Base-by-base conservation (phyloP, 2,888 invertebrate genomes). In the Aspidiotus destructor region DNA sequence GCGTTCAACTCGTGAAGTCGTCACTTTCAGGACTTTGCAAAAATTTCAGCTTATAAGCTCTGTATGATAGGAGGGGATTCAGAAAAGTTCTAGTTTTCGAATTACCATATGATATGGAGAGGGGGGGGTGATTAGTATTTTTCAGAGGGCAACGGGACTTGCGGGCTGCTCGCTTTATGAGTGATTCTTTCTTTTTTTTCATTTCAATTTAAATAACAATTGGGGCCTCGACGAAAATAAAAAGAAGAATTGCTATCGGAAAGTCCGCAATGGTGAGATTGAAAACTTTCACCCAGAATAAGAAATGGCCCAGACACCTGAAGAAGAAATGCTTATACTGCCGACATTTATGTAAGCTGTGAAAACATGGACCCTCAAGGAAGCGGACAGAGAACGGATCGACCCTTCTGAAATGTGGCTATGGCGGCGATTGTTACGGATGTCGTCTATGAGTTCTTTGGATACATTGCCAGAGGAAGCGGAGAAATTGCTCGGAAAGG, bases 261-360 rank as follows among this genome's bases (percentile, higher is more conserved):
- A 44, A 44, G 13, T 44, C 48, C 13, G 48, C 48, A 44, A 44
- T 44, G 48, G 13, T 44, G 48, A 44, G 48, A 44, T 13, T 44
- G 48, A 44, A 44, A 44, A 44, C 8, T 13, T 44, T 44, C 48
- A 44, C 48, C 48, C 13, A 13, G 9, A 44, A 44, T 8, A 44
- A 44, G 48, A 44, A 44, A 44, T 44, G 48, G 13, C 13, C 48
- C n/a, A n/a, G n/a, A n/a, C n/a, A n/a, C n/a, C n/a, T n/a, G n/a
- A n/a, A n/a, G n/a, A n/a, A n/a, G n/a, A n/a, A n/a, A n/a, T n/a
- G 48, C 48, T 44, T 44, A 44, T 44, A 44, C 48, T 44, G 48
- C 48, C 48, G 48, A 44, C 13, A 44, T 44, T 44, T 44, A 44
- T 44, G 48, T 44, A 44, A 10, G 48, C 48, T 44, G 48, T 13